Percentiles rank a stretch among this genome's conserved stretches.
Conservation (phyloP, 2,113 vertebrate genomes). For the Seriola quinqueradiata region DNA sequence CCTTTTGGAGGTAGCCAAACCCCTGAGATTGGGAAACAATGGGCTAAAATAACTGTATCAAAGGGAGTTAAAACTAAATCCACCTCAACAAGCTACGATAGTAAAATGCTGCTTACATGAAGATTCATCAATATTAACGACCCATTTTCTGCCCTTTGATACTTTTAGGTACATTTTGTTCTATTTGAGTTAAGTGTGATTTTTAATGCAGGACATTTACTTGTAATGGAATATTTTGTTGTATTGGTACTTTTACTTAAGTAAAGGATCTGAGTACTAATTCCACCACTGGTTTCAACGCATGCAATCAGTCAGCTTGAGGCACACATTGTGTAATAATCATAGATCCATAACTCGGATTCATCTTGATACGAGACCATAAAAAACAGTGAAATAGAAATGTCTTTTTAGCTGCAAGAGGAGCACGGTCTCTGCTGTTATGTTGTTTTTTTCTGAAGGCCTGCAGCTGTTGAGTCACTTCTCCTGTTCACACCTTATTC, state of each 20-base stretch:
- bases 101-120: no score
- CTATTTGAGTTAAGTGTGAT: no score
- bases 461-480: constrained; percentile 32
- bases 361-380: background rate
- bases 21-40: no score
- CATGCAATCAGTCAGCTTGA: background rate
- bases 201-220: background rate
- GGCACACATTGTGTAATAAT: background rate
- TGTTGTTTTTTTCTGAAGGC: constrained; percentile 1
- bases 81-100: no score
- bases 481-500: background rate
- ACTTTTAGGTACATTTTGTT: background rate
- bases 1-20: no score
- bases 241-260: no score
- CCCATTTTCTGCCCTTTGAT: no score
- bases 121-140: no score
- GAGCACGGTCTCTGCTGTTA: background rate
- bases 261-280: background rate
- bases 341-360: background rate
- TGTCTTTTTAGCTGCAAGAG: background rate
- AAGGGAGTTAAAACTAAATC: no score
- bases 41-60: no score
- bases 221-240: background rate
- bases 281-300: background rate
- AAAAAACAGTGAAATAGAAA: background rate